Evolutionary conservation across 2,113 vertebrate species (phyloP).

Genomic region (Potamarius usumacintae): DNA sequence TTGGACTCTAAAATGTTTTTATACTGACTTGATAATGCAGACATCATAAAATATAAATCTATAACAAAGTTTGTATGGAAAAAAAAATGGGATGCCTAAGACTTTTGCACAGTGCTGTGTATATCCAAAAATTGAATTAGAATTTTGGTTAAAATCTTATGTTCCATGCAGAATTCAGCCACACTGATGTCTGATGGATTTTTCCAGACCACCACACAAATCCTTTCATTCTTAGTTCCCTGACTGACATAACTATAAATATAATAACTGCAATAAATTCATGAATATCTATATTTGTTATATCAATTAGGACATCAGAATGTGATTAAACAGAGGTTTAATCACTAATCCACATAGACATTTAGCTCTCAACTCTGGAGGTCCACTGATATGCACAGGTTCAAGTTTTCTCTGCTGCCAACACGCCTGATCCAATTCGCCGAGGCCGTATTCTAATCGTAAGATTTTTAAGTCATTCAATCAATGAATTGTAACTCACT

Average conservation of each 20-base stretch:
- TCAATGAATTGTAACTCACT: background rate
- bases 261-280: background rate
- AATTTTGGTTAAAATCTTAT: background rate
- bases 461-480: background rate
- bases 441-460: background rate
- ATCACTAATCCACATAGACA: background rate
- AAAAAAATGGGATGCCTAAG: no score
- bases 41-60: no score
- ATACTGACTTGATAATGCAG: no score
- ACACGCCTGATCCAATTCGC: background rate
- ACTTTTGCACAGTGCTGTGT: no score
- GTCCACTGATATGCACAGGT: background rate
- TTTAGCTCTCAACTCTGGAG: background rate
- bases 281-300: constrained; percentile 35
- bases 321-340: background rate
- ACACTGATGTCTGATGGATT: background rate
- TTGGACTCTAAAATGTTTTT: no score
- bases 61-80: no score
- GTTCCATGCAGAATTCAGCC: background rate
- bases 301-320: background rate
- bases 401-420: constrained; percentile 1
- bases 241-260: constrained; percentile 25
- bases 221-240: background rate
- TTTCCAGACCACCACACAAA: background rate
- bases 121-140: background rate